Base-by-base conservation (phyloP, 1,140 invertebrate genomes). In the Drosophila pruinosa region DNA sequence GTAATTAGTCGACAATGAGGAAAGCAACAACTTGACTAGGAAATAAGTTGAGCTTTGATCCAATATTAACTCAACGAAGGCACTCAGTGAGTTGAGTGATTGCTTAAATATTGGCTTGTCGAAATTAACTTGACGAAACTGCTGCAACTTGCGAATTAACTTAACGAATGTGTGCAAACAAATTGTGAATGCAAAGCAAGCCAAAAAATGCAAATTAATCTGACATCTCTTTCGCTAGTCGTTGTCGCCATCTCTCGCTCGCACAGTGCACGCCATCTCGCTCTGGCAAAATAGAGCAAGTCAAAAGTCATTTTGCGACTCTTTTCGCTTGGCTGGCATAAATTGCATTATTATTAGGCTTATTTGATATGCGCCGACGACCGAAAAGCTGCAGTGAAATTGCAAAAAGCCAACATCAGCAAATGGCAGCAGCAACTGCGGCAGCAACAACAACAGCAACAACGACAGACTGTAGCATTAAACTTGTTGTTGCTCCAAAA, bases 261-360 rank as follows among this genome's bases (percentile, higher is more conserved):
- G 41, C 41, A 12, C 41, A 17, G 6, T 7, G 12, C 14, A 8
- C 19, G 10, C 21, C 41, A n/a, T 12, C 36, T 14, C 21, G 2
- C 36, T 22, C 47, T 31, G 1, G 14, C 50, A 67, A 75, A 75
- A 75, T 75, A 73, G 73, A 73, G 63, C 73, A 72, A 70, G 67
- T 70, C 67, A 70, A 70, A 64, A 70, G 59, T 70, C 59, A 70
- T 64, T 64, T 75, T 73, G 68, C 74, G 74, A 72, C 65, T 67
- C 62, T 75, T 75, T 54, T 73, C 62, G 71, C 78, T 76, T 76
- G 63, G 45, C 39, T 72, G 69, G 77, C 81, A 86, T 85, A 85
- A 85, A 85, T 85, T 85, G 81, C 81, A 85, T 86, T 85, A 85
- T 88, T 85, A 88, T 85, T 85, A 85, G 81, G 73, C 81, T 86